Base-by-base conservation (phyloP, 1,140 invertebrate genomes). In the Leguminivora glycinivorella region DNA sequence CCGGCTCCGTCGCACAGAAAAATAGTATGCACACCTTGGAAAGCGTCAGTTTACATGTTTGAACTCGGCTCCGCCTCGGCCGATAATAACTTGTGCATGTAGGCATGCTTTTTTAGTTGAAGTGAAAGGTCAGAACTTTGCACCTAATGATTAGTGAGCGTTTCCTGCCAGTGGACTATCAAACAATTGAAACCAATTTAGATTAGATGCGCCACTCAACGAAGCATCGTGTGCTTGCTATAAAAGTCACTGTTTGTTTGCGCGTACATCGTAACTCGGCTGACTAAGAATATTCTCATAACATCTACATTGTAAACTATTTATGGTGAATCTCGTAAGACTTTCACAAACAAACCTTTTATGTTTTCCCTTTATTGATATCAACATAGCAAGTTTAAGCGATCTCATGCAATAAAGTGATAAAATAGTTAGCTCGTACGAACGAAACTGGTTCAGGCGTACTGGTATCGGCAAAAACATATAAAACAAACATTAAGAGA, bases 351-450 rank as follows among this genome's bases (percentile, higher is more conserved):
- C 58, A 63, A 63, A 63, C 58, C 58, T 63, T 63, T 63, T 63
- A 63, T 63, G 58, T 79, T 80, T 79, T 78, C 75, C 75, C 79
- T 72, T 79, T 90, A 90, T 83, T 85, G 73, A 79, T 75, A 75
- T 76, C 75, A 77, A 75, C 72, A 83, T 84, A 78, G 77, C 76
- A 84, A 87, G 77, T 89, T 89, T 88, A 90, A 85, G 82, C 75
- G 81, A 87, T 87, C 80, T 83, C 87, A 84, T 89, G 86, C 88
- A 85, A 89, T 90, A 89, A 89, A 90, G 85, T 89, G 85, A 90
- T 90, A 90, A 90, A 90, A 89, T 87, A 90, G 87, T 90, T 90
- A 89, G 86, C 82, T 80, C 78, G 78, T 79, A 85, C 81, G 74
- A 81, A 81, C 83, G 74, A 73, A 85, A 85, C 82, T 82, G 78